Evolutionary conservation across 2,797 vertebrate genomes (phyloP).

Genomic region (Acipenser transmontanus): DNA sequence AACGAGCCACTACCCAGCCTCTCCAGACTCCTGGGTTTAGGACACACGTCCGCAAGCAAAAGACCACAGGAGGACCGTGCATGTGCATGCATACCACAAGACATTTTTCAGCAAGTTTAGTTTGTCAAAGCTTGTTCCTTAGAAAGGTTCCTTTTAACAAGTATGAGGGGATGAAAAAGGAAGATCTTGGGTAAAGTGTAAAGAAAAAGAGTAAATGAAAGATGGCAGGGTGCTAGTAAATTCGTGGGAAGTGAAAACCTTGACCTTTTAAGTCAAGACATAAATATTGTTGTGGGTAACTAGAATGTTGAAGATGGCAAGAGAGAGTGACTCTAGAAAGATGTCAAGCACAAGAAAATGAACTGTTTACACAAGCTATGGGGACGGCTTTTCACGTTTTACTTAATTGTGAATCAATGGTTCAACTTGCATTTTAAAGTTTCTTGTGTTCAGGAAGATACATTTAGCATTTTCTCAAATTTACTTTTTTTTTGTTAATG

Average conservation of each 20-base stretch:
- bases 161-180: too few species aligned
- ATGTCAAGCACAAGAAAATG: constrained; percentile 82
- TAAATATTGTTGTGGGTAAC: constrained; percentile 36
- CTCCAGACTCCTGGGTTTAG: constrained; percentile 97
- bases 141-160: constrained; percentile 47
- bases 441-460: constrained; percentile 73
- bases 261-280: constrained; percentile 46
- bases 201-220: constrained; percentile 15
- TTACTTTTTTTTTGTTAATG: constrained; percentile 66
- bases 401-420: constrained; percentile 75
- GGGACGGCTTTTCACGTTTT: constrained; percentile 79
- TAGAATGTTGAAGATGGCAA: constrained; percentile 44
- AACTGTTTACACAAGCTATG: constrained; percentile 55
- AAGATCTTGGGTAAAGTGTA: too few species aligned
- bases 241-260: constrained; percentile 31
- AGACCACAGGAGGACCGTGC: constrained; percentile 66
- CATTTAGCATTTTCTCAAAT: constrained; percentile 72
- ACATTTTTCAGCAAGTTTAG: constrained; percentile 74
- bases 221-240: constrained; percentile 47
- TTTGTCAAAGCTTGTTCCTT: constrained; percentile 76
- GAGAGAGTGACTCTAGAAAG: constrained; percentile 48
- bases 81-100: constrained; percentile 97
- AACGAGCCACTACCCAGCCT: constrained; percentile 97
- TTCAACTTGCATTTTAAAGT: constrained; percentile 75
- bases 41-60: constrained; percentile 26